These are phyloP conservation scores for Phyllotis vaccarum DNA, from an alignment of 2,797 vertebrate genomes.

Conservation along the genomic window DNA sequence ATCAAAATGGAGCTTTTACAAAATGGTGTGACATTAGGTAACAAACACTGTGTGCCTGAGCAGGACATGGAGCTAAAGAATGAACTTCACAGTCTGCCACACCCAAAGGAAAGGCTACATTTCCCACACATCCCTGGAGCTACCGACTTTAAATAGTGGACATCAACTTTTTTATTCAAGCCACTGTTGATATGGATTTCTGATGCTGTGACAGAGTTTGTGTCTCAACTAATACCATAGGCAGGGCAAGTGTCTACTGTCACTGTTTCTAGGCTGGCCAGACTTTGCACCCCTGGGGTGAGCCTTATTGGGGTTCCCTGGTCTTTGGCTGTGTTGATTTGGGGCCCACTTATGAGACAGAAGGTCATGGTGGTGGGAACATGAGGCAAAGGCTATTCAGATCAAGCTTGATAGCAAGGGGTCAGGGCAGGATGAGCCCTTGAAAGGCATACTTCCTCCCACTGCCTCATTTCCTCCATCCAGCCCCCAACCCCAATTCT, in stretches of 20 bases:
- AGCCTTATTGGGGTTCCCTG: no score
- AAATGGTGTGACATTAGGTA: background rate
- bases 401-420: accelerated
- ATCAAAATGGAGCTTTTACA: background rate
- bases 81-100: background rate
- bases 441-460: background rate
- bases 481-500: background rate
- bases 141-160: background rate
- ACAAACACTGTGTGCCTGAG: background rate
- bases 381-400: background rate
- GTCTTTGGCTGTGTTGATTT: background rate
- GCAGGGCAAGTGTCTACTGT: background rate
- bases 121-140: slow-evolving; percentile 8
- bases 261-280: background rate
- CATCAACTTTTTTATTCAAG: background rate
- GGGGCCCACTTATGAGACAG: background rate
- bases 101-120: background rate
- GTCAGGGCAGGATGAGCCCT: no score
- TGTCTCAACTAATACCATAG: background rate
- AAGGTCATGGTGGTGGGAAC: background rate
- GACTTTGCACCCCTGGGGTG: background rate
- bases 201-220: background rate
- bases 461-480: background rate
- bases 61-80: background rate
- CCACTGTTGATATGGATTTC: background rate